These are phyloP conservation scores for Ammodramus savannarum DNA, from an alignment of 2,113 vertebrate genomes.

Conservation along the genomic window DNA sequence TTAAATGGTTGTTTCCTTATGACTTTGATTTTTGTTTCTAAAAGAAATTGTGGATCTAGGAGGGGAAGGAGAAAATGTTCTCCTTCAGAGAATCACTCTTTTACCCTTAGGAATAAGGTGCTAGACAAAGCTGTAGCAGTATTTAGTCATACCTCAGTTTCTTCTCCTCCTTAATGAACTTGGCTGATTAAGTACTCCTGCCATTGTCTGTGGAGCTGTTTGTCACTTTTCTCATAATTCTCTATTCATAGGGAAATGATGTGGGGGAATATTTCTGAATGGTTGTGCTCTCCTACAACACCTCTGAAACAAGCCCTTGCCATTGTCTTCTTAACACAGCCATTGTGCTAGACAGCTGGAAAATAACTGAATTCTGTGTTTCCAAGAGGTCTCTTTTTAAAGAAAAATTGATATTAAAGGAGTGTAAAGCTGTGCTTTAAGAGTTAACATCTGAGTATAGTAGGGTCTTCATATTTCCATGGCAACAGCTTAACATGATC, in stretches of 20 bases:
- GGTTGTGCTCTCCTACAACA: background rate
- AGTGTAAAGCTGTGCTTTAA: conserved; percentile 5
- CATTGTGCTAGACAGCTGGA: background rate
- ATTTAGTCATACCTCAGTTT: background rate
- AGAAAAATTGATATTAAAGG: background rate
- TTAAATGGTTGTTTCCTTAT: background rate
- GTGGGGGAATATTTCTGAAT: background rate
- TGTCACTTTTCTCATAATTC: background rate
- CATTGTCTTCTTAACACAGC: background rate
- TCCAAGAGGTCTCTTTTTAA: background rate
- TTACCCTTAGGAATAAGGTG: background rate
- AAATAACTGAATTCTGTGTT: background rate
- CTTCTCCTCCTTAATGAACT: background rate
- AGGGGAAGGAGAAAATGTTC: background rate
- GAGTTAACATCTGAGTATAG: conserved; percentile 43
- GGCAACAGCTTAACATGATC: conserved; percentile 67
- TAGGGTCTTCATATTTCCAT: conserved; percentile 56
- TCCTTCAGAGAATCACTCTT: background rate
- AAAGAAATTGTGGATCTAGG: background rate
- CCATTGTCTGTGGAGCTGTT: background rate
- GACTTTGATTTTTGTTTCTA: background rate
- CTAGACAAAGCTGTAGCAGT: background rate
- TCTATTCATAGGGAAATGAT: background rate
- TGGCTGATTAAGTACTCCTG: background rate
- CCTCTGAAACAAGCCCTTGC: background rate